These are phyloP conservation scores for Eutolmus rufibarbis DNA, from an alignment of 2,888 invertebrate genomes.

Conservation along the genomic window DNA sequence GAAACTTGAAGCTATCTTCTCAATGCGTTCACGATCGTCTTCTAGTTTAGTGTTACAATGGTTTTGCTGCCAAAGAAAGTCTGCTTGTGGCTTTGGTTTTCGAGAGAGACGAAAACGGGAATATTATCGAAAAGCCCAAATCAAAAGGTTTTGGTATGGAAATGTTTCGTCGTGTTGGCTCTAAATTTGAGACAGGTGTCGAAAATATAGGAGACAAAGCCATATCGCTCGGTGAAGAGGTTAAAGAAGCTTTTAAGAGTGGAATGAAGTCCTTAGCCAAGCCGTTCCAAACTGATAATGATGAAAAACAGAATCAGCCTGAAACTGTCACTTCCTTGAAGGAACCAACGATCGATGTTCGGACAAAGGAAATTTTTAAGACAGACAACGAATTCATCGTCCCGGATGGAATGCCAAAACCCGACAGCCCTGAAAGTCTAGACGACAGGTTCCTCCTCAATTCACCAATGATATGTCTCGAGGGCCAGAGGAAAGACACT, in stretches of 20 bases:
- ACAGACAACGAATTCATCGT: neutral
- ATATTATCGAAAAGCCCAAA: neutral
- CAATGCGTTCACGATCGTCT: neutral
- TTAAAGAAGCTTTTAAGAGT: neutral
- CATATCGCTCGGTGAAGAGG: neutral
- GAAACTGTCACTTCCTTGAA: neutral
- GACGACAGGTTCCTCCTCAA: conserved; percentile 28
- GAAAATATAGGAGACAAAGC: neutral
- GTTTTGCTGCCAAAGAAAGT: neutral
- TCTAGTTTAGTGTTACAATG: neutral
- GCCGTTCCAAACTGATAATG: neutral
- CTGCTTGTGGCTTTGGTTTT: neutral
- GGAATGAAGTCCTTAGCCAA: neutral
- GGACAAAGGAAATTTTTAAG: neutral
- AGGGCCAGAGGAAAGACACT: conserved; percentile 17
- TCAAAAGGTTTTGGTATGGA: neutral
- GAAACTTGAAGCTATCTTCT: neutral
- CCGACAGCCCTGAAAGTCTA: neutral
- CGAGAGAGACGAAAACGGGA: neutral
- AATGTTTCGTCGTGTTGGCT: conserved; percentile 6
- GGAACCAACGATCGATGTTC: neutral
- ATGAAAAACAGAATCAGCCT: neutral
- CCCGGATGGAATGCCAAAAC: neutral
- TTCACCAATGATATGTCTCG: conserved; percentile 26
- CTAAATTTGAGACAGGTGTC: conserved; percentile 36